Conservation (phyloP, 2,113 vertebrate genomes). For the Pterocles gutturalis region DNA sequence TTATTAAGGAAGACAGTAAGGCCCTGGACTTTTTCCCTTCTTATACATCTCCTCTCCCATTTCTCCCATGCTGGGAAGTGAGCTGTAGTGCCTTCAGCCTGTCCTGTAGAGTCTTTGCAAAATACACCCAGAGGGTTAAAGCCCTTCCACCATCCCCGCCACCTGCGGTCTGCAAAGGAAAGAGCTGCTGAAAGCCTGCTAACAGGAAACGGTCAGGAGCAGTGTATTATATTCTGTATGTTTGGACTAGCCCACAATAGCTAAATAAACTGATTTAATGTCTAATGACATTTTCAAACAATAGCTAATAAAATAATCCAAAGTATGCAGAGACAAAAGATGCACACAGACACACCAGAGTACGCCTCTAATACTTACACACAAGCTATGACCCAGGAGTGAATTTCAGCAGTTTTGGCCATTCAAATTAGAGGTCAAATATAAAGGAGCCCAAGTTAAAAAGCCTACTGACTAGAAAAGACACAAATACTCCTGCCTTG, state of each 20-base stretch:
- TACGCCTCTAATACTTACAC: not conserved
- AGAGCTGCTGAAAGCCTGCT: not conserved
- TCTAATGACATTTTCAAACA: conserved; percentile 52
- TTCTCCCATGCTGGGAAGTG: not conserved
- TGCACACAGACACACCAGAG: not conserved
- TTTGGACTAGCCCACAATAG: conserved; percentile 38
- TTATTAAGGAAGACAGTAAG: not conserved
- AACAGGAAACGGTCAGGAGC: conserved; percentile 22
- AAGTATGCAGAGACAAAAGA: conserved; percentile 18
- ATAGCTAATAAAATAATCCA: conserved; percentile 25
- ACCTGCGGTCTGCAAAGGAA: not conserved
- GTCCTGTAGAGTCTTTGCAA: not conserved
- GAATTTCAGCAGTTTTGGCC: not conserved
- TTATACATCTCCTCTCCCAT: not conserved
- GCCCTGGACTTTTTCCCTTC: not conserved
- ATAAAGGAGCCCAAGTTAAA: not conserved
- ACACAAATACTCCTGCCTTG: not conserved
- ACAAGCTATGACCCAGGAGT: not conserved
- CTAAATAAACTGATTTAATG: conserved; percentile 54
- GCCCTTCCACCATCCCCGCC: not conserved
- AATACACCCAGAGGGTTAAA: not conserved
- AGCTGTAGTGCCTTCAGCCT: not conserved
- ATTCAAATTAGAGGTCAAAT: not conserved
- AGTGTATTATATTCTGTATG: not conserved
- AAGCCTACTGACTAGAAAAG: not conserved